phyloP scores from a whole-genome alignment of 2,888 invertebrate genomes.

The Ophonus ardosiacus region DNA sequence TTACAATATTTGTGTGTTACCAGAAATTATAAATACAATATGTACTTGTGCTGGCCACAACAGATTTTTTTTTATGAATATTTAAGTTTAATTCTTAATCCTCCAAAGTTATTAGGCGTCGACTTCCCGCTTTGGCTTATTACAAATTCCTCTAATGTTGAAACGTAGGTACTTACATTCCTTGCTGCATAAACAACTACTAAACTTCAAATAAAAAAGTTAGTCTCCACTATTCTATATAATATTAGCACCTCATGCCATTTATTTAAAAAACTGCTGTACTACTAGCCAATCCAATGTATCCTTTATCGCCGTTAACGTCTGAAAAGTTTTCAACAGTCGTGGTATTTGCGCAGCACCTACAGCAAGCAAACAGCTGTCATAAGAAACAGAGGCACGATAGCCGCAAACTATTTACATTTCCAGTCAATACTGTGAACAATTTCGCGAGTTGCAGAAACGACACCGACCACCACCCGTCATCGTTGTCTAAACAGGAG shows the following conservation, averaged over 20 bases:
- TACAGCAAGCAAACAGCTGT: neutral
- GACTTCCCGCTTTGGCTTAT: too few species aligned
- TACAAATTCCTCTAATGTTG: too few species aligned
- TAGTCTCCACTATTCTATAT: neutral
- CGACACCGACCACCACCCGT: constrained; percentile 1
- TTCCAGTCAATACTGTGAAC: constrained; percentile 42
- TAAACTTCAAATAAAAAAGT: too few species aligned
- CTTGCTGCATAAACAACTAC: too few species aligned
- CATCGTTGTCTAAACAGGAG: constrained; percentile 43
- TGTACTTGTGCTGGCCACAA: too few species aligned
- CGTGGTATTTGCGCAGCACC: neutral
- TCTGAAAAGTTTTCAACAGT: constrained; percentile 9
- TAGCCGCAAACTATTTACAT: constrained; percentile 46
- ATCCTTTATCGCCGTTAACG: constrained; percentile 5
- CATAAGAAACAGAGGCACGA: constrained; percentile 9
- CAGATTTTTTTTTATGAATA: too few species aligned
- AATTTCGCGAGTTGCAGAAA: constrained; percentile 15
- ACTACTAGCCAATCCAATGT: neutral
- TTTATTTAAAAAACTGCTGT: neutral
- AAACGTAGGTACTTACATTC: too few species aligned
- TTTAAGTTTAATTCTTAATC: too few species aligned
- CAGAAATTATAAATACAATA: too few species aligned
- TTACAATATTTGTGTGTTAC: too few species aligned
- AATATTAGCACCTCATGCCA: neutral
- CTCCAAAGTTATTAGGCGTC: too few species aligned